Evolutionary conservation across 2,113 vertebrate genomes (phyloP), one percentile per base, ranked within the genome.

Genomic region (Bettongia penicillata): DNA sequence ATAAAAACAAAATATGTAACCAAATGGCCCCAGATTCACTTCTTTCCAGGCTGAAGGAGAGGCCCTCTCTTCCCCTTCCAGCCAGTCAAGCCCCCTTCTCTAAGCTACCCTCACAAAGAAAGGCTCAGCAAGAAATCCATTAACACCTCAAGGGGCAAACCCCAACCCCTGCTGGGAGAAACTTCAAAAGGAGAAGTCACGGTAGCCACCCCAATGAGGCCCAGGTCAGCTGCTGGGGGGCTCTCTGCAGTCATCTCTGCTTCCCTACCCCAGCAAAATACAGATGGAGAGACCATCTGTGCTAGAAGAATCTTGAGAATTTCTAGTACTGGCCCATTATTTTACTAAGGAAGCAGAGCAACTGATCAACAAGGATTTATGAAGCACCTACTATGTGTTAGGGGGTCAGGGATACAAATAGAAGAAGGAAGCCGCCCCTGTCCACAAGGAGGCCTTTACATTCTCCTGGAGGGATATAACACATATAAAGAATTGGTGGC

Each of bases 131-230:
- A 94, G 91, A 95, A 94, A 92, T 19, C 92, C 90, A 96, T 92
- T 94, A 97, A 97, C 97, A 97, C 97, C 96, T 97, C 90, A 49
- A 53, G 96, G 96, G 96, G 95, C 95, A 96, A 95, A 95, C 93
- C 94, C 94, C 96, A 77, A 92, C 53, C 84, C 94, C 53, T 14
- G 0, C 14, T 95, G 77, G 91, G 95, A 93, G 84, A 91, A 94
- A 98, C 98, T 97, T 98, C 97, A 98, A 98, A 98, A 95, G 92
- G 25, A 93, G 94, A 92, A 92, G 94, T 31, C 96, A 93, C 89
- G 19, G 89, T 47, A 52, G 16, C 52, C 52, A 90, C 96, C 57
- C n/a, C 68, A 37, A 93, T 91, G 94, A 94, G 7, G 19, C 10
- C 68, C 37, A 43, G 16, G 68, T 84, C 68, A 84, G n/a, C 37